These are phyloP conservation scores for Rambutsinella grinnellia DNA, from an alignment of 2,888 invertebrate species.

Conservation along the genomic window DNA sequence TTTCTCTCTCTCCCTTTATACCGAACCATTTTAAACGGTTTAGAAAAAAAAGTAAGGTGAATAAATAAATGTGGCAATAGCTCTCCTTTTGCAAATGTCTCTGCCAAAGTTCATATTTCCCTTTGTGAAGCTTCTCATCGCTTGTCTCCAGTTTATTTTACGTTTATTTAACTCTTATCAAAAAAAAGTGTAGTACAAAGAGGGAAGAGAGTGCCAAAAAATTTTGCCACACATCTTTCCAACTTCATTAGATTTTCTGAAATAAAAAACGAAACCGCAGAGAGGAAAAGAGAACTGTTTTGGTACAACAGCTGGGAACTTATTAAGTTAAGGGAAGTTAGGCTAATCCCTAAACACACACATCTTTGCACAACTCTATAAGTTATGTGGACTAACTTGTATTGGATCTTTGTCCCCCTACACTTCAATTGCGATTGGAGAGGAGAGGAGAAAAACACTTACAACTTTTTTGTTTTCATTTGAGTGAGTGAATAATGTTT, in stretches of 20 bases:
- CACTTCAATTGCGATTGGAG: background rate
- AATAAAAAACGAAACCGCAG: background rate
- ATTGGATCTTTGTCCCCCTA: slow-evolving; percentile 1
- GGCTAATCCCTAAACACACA: slow-evolving; percentile 23
- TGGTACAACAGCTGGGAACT: slow-evolving; percentile 35
- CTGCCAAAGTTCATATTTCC: background rate
- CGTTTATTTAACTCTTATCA: background rate
- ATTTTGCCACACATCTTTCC: slow-evolving; percentile 32
- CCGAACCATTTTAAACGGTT: background rate
- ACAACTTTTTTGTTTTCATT: slow-evolving; percentile 17
- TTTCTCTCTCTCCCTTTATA: no score
- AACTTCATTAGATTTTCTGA: slow-evolving; percentile 32
- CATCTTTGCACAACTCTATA: background rate
- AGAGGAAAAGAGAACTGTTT: slow-evolving; percentile 5
- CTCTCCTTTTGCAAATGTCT: background rate
- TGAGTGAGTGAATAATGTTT: slow-evolving; percentile 25
- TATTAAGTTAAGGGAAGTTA: slow-evolving; percentile 37
- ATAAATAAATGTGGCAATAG: background rate
- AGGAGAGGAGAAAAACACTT: background rate
- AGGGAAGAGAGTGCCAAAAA: slow-evolving; percentile 15
- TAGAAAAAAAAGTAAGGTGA: background rate
- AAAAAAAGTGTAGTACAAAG: background rate
- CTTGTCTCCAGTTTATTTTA: no score
- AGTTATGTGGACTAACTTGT: background rate
- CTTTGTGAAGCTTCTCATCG: background rate